These are phyloP conservation scores for Nymphalis urticae DNA, from an alignment of 2,888 invertebrate species.

Conservation along the genomic window DNA sequence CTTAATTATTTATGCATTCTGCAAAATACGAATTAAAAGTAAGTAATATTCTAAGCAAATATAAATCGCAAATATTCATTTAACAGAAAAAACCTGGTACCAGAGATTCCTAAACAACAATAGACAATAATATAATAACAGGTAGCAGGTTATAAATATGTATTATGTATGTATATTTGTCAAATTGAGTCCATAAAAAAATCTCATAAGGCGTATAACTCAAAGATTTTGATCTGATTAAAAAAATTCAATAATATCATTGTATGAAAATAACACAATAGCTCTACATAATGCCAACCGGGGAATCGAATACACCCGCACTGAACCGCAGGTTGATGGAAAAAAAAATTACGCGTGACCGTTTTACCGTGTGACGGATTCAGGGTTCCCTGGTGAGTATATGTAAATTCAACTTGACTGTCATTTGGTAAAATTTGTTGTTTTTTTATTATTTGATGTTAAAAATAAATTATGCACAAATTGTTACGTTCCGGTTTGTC, in stretches of 20 bases:
- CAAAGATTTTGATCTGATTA: background rate
- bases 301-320: conserved; percentile 10
- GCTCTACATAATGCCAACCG: background rate
- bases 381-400: conserved; percentile 4
- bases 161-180: background rate
- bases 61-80: too few relatives aligned
- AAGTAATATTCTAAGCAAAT: too few relatives aligned
- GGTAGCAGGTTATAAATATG: too few relatives aligned
- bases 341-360: conserved; percentile 27
- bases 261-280: conserved; percentile 10
- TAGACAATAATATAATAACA: too few relatives aligned
- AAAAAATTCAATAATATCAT: background rate
- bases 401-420: too few relatives aligned
- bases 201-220: background rate
- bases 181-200: background rate
- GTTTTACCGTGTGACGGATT: background rate
- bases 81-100: too few relatives aligned
- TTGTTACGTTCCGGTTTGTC: too few relatives aligned
- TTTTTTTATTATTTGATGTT: background rate
- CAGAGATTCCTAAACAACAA: too few relatives aligned
- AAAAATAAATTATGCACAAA: too few relatives aligned
- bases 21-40: too few relatives aligned
- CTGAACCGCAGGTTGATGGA: conserved; percentile 17
- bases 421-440: too few relatives aligned
- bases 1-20: too few relatives aligned